phyloP scores from a whole-genome alignment of 2,113 vertebrate species.

The Triplophysa rosa region DNA sequence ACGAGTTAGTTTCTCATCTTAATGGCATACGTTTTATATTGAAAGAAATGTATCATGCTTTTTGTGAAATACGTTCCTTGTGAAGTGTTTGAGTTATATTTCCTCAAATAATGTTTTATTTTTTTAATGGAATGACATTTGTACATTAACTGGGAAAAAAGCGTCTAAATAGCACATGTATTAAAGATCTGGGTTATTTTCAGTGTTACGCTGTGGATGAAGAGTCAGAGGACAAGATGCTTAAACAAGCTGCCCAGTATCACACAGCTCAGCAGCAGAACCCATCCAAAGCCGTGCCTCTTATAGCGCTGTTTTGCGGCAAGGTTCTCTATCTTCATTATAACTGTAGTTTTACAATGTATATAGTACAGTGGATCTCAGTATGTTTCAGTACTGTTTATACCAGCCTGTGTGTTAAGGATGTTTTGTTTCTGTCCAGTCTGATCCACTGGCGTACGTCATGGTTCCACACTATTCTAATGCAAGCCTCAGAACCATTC shows the following conservation, averaged over 20 bases:
- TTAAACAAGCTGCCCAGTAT: slow-evolving; percentile 75
- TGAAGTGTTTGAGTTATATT: too few species aligned
- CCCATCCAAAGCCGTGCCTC: slow-evolving; percentile 71
- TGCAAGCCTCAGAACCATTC: slow-evolving; percentile 70
- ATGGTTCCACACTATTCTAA: slow-evolving; percentile 79
- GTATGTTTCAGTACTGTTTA: neutral
- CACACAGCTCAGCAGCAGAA: slow-evolving; percentile 69
- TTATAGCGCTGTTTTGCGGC: slow-evolving; percentile 79
- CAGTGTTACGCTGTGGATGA: slow-evolving; percentile 79
- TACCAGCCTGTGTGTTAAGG: neutral
- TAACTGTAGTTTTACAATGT: neutral
- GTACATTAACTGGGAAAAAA: too few species aligned
- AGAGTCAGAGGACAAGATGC: slow-evolving; percentile 72
- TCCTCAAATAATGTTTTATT: too few species aligned
- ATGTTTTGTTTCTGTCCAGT: slow-evolving; percentile 60
- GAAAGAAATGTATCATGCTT: too few species aligned
- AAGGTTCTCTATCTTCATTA: slow-evolving; percentile 67
- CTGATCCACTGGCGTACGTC: slow-evolving; percentile 79
- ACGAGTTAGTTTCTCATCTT: too few species aligned
- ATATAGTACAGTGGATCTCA: neutral
- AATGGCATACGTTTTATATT: too few species aligned
- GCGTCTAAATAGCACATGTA: neutral
- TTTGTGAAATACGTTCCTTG: too few species aligned
- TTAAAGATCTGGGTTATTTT: neutral
- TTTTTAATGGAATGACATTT: too few species aligned